Base-by-base conservation (phyloP, 2,113 vertebrate species). In the Psophia crepitans region DNA sequence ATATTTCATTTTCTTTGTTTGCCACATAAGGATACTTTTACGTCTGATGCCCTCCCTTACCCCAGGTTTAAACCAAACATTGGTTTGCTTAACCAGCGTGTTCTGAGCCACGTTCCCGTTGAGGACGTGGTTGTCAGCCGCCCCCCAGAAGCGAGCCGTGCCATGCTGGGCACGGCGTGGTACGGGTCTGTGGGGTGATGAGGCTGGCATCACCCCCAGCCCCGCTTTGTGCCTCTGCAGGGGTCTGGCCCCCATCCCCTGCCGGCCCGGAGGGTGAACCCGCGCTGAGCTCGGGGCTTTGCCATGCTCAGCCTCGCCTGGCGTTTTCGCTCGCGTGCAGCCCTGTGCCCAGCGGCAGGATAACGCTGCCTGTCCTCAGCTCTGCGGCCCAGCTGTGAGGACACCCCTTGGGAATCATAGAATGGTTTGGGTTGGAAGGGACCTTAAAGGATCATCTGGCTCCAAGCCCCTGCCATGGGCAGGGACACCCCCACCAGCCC, bases 321-420 rank as follows among this genome's bases (percentile, higher is more conserved):
- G 1, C 19, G 1, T 23, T 54, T 46, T 46, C 33, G 27, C 32
- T 23, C 2, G 1, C 1, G 0, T 41, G 44, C 63, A 43, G 63
- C 54, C 22, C 23, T 37, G 22, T 12, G 27, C 37, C 28, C 12
- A 19, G 58, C 5, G 3, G 63, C 20, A 26, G 43, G 43, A 8
- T 20, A 20, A 30, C 1, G 20, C 30, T 35, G 43, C 54, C 46
- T 8, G 24, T 44, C 32, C 46, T 58, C 2, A 2, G 30, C 19
- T 2, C 6, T 24, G 46, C 41, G 20, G 66, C 74, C 84, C 1
- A 3, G 23, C 51, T 57, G 43, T 11, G 23, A 24, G 3, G 4
- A 32, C 28, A 39, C 33, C 48, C 28, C 63, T 28, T 28, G 65
- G 39, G 16, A 39, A 63, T n/a, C n/a, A n/a, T n/a, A n/a, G n/a